Evolutionary conservation across 2,113 vertebrate genomes (phyloP), one percentile per base, ranked within the genome.

Genomic region (Papio anubis): DNA sequence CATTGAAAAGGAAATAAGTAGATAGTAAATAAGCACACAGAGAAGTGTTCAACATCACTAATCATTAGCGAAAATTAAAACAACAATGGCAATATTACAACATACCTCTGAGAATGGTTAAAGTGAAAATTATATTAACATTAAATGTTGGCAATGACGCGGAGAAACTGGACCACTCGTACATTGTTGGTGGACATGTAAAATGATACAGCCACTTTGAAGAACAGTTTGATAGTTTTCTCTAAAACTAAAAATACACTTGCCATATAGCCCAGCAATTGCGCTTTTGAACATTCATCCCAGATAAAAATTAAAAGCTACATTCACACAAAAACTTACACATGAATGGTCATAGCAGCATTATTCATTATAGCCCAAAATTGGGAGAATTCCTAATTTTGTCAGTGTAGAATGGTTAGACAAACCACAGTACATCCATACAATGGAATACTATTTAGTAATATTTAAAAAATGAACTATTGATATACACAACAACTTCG

Each of bases 191-290:
- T 88, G 25, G 32, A 35, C 61, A 88, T 59, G 27, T 88, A 88
- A 79, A 92, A 91, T 68, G 23, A 8, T 32, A 25, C 18, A 82
- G 59, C 7, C 30, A 93, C 50, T 81, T 82, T 82, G 32, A 6
- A 94, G 70, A 78, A 76, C 0, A 64, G 16, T 27, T 73, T 79
- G 5, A 6, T 14, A 59, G 17, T 50, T 92, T 90, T 18, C 43
- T 84, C n/a, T 78, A 78, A 96, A 96, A 89, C 32, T 64, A 76
- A 79, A 93, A 97, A 57, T 64, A 3, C 4, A 72, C 32, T 86
- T 86, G 11, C 16, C 10, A 48, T 64, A n/a, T 25, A 48, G 72
- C 17, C 40, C 35, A 94, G 14, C 2, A 87, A 73, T 78, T 93
- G 17, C 4, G 66, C 43, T 93, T 81, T 59, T 10, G 32, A 30